phyloP scores from a whole-genome alignment of 1,140 invertebrate genomes.

The Philaenus spumarius region DNA sequence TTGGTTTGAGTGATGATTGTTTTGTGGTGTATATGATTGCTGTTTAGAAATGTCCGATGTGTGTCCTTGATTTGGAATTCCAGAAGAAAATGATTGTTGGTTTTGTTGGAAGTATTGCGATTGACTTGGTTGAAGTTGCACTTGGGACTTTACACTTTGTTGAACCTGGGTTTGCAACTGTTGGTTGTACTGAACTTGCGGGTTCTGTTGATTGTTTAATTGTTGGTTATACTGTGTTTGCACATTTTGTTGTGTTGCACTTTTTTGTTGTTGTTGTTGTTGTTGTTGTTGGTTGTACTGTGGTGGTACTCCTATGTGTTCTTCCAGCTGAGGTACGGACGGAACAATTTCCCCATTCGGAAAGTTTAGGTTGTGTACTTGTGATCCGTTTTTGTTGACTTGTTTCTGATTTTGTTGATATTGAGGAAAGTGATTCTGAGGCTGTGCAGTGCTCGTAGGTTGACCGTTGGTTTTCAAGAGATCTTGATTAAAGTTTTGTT shows the following conservation, averaged over 20 bases:
- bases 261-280: conserved; percentile 6
- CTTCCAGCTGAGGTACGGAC: conserved; percentile 25
- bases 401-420: conserved; percentile 15
- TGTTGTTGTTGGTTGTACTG: conserved; percentile 5
- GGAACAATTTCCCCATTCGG: conserved; percentile 23
- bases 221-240: conserved; percentile 42
- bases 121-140: conserved; percentile 32
- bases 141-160: conserved; percentile 30
- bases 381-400: not conserved
- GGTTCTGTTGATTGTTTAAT: conserved; percentile 38
- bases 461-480: conserved; percentile 6
- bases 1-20: conserved; percentile 1
- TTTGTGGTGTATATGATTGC: conserved; percentile 2
- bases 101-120: conserved; percentile 9
- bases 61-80: too few species aligned
- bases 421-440: conserved; percentile 11
- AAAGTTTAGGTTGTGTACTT: conserved; percentile 12
- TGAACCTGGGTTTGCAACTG: conserved; percentile 23
- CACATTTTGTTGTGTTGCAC: conserved; percentile 6
- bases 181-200: conserved; percentile 31
- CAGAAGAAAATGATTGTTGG: conserved; percentile 2
- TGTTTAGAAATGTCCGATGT: not conserved
- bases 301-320: conserved; percentile 20
- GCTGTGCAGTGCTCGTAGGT: conserved; percentile 17
- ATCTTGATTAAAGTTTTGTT: conserved; percentile 12